Percentiles rank a stretch among this genome's conserved stretches.
Evolutionary conservation across 1,140 invertebrate species (phyloP).

Genomic region (Pseudomyrmex pallidus): DNA sequence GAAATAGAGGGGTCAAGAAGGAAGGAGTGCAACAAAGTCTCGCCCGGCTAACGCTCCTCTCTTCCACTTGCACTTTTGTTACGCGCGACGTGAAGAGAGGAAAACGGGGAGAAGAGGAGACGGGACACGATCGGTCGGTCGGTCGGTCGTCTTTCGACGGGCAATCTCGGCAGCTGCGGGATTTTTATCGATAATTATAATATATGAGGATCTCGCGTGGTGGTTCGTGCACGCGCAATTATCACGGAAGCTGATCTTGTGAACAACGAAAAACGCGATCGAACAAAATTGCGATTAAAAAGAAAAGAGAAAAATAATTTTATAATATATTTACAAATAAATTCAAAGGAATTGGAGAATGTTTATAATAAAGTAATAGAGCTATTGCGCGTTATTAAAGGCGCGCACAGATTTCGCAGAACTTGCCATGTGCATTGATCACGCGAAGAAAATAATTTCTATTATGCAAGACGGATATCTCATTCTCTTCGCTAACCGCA

Average conservation of each 20-base stretch:
- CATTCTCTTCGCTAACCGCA: slow-evolving; percentile 15
- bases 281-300: neutral
- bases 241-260: slow-evolving; percentile 37
- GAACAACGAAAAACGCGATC: neutral
- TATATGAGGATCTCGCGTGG: neutral
- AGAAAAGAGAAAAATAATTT: neutral
- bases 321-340: neutral
- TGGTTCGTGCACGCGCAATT: slow-evolving; percentile 7
- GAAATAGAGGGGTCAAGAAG: slow-evolving; percentile 31
- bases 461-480: slow-evolving; percentile 28
- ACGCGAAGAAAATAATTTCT: neutral
- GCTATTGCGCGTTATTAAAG: neutral
- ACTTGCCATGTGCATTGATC: too few species aligned
- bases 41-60: slow-evolving; percentile 57
- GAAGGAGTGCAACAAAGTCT: slow-evolving; percentile 50
- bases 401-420: neutral
- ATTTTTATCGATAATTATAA: slow-evolving; percentile 47
- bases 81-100: slow-evolving; percentile 18
- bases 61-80: slow-evolving; percentile 71
- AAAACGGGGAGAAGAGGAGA: neutral
- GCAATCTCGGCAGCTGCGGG: slow-evolving; percentile 33
- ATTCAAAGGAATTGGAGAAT: neutral
- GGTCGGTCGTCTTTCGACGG: slow-evolving; percentile 4
- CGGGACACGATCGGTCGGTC: neutral
- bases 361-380: neutral